Conservation (phyloP, 2,797 vertebrate species). For the Diplodus sargus region DNA sequence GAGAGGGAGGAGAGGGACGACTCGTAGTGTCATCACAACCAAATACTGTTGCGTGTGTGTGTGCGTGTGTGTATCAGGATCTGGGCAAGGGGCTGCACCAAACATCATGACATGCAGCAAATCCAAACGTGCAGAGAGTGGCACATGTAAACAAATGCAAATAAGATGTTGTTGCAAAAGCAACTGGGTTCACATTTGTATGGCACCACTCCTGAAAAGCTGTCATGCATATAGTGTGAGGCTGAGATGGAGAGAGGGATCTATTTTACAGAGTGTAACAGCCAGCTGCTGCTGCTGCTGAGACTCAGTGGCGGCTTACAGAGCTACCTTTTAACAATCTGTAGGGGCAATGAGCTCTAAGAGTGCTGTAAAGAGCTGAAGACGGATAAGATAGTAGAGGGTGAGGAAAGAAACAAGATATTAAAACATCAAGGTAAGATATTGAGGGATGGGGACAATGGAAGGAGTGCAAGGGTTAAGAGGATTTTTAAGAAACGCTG, state of each 20-base stretch:
- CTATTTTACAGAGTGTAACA: conserved; percentile 49
- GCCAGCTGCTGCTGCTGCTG: conserved; percentile 24
- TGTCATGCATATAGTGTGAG: conserved; percentile 53
- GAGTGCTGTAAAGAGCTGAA: conserved; percentile 35
- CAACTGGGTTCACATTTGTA: conserved; percentile 22
- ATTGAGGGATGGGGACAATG: conserved; percentile 61
- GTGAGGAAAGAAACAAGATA: conserved; percentile 70
- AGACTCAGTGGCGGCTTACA: conserved; percentile 51
- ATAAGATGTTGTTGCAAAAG: conserved; percentile 65
- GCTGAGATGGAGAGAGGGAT: conserved; percentile 55
- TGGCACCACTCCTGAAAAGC: conserved; percentile 54
- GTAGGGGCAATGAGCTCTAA: conserved; percentile 52
- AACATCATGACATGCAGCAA: conserved; percentile 69
- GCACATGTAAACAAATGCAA: conserved; percentile 82
- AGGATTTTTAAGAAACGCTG: conserved; percentile 74
- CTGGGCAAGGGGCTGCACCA: conserved; percentile 56
- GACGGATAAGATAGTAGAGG: conserved; percentile 58
- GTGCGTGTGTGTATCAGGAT: conserved; percentile 61
- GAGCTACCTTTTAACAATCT: conserved; percentile 58
- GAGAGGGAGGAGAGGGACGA: conserved; percentile 78
- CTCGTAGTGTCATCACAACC: conserved; percentile 75
- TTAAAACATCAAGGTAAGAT: conserved; percentile 75
- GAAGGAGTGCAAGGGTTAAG: conserved; percentile 72
- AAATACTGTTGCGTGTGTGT: conserved; percentile 65
- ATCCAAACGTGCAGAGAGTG: conserved; percentile 68